A percentile compares a stretch with the other conserved stretches of the same genome.
These are phyloP conservation scores for Sebastes reedi DNA, from an alignment of 2,797 vertebrate species.

Conservation along the genomic window DNA sequence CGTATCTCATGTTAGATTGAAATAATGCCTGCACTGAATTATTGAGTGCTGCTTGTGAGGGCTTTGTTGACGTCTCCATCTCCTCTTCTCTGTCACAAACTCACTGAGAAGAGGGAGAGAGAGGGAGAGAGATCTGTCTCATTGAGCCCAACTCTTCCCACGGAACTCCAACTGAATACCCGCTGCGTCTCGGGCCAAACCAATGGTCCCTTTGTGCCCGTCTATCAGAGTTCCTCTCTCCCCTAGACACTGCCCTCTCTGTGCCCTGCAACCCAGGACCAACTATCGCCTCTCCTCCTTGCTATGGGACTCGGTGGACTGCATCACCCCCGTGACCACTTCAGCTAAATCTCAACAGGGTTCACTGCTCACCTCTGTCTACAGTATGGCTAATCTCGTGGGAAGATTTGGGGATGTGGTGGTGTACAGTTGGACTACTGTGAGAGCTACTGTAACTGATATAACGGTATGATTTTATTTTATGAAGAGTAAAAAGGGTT, in stretches of 20 bases:
- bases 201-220: conserved; percentile 71
- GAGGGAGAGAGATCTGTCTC: conserved; percentile 50
- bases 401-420: background rate
- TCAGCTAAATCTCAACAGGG: conserved; percentile 10
- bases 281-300: conserved; percentile 13
- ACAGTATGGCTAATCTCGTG: background rate
- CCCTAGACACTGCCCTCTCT: conserved; percentile 66
- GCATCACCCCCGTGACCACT: conserved; percentile 9
- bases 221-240: conserved; percentile 56
- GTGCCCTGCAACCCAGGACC: conserved; percentile 56
- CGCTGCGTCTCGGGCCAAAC: conserved; percentile 61
- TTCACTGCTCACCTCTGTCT: conserved; percentile 3
- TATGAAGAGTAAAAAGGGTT: background rate
- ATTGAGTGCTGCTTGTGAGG: conserved; percentile 12
- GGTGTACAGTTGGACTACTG: background rate
- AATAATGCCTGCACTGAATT: conserved; percentile 32
- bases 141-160: conserved; percentile 68
- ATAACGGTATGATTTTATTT: background rate
- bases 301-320: background rate
- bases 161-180: conserved; percentile 67
- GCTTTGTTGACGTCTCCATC: conserved; percentile 48
- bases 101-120: conserved; percentile 29
- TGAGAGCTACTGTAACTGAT: background rate
- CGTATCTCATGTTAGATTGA: conserved; percentile 16
- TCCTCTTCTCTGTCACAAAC: conserved; percentile 40